Percentiles rank a stretch among this genome's conserved stretches.
phyloP scores from a whole-genome alignment of 2,113 vertebrate genomes.

The Eira barbara region DNA sequence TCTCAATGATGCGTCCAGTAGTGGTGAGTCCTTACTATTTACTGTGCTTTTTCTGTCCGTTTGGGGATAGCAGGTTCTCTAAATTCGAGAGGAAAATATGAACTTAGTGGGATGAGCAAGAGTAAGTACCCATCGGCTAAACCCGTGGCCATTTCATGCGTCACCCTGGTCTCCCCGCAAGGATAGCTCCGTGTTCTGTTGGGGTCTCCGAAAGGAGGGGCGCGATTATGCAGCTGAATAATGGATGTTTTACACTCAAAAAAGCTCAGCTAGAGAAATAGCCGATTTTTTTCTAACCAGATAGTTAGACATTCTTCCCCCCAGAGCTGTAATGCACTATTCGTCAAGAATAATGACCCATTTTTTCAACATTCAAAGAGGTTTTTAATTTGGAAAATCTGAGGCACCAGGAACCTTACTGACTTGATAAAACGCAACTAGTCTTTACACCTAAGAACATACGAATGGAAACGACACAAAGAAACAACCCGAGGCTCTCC shows the following conservation, averaged over 20 bases:
- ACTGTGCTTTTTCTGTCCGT: neutral
- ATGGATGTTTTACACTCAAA: neutral
- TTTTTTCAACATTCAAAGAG: neutral
- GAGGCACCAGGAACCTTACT: neutral
- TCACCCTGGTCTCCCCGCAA: neutral
- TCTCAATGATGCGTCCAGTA: conserved; percentile 87
- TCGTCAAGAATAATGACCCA: neutral
- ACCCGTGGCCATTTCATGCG: neutral
- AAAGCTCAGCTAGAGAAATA: neutral
- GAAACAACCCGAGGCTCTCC: neutral
- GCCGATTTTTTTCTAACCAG: neutral
- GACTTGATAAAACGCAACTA: neutral
- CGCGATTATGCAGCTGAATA: neutral
- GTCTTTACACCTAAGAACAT: neutral
- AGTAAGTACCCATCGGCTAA: neutral
- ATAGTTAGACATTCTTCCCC: neutral
- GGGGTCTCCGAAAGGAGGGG: neutral
- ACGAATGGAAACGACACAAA: neutral
- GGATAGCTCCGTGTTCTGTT: neutral
- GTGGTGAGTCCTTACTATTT: conserved; percentile 82
- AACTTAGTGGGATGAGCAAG: neutral
- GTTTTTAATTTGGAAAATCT: neutral
- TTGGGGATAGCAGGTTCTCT: neutral
- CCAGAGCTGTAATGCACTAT: neutral
- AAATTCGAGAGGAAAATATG: conserved; percentile 3